These are phyloP conservation scores for Panopea generosa DNA, from an alignment of 2,888 invertebrate genomes.

Conservation along the genomic window DNA sequence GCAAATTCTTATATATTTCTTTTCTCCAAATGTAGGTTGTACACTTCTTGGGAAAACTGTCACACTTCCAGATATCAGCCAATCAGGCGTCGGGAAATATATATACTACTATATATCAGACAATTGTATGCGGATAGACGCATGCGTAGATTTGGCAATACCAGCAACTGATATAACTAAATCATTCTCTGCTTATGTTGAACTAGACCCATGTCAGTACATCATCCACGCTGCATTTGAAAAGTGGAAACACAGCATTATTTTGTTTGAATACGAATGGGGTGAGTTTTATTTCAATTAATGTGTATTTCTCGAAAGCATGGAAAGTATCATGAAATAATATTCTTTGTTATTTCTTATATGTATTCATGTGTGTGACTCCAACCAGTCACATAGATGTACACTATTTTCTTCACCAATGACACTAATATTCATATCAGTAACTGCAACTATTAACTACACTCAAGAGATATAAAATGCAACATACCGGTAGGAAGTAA, in stretches of 20 bases:
- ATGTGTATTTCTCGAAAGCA: no score
- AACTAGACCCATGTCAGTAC: constrained; percentile 66
- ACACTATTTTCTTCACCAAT: no score
- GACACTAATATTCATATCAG: no score
- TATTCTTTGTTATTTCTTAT: no score
- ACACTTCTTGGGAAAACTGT: constrained; percentile 31
- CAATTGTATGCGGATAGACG: constrained; percentile 67
- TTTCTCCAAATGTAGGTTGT: constrained; percentile 17
- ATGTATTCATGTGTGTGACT: no score
- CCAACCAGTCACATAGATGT: no score
- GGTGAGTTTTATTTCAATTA: constrained; percentile 42
- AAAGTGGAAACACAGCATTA: constrained; percentile 26
- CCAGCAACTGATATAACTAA: constrained; percentile 35
- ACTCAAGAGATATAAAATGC: no score
- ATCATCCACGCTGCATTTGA: constrained; percentile 52
- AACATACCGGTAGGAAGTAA: no score
- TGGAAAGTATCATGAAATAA: no score
- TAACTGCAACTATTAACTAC: no score
- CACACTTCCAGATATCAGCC: constrained; percentile 37
- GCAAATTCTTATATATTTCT: no score
- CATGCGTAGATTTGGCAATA: constrained; percentile 63
- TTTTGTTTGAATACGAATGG: constrained; percentile 63
- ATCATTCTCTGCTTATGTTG: constrained; percentile 57
- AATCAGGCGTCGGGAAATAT: constrained; percentile 37
- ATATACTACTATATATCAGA: constrained; percentile 59